A percentile compares a stretch with the other conserved stretches of the same genome.
These are phyloP conservation scores for Tolmerus cingulatus DNA, from an alignment of 2,888 invertebrate genomes.

Conservation along the genomic window DNA sequence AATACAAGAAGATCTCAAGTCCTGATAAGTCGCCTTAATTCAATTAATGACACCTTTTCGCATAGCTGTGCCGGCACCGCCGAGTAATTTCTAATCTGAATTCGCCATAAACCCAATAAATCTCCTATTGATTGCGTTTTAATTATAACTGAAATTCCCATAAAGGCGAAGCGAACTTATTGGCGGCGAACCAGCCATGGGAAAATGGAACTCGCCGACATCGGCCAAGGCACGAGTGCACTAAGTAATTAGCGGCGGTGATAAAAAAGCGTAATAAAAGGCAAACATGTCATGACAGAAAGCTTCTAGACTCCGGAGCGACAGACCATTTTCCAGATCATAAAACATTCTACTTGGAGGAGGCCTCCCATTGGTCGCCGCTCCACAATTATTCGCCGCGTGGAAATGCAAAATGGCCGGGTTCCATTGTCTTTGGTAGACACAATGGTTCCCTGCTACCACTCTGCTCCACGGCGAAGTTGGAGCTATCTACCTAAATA, in stretches of 20 bases:
- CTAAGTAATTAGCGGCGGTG: conserved; percentile 17
- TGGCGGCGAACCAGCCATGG: not conserved
- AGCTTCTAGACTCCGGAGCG: conserved; percentile 27
- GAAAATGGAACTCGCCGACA: not conserved
- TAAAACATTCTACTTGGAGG: conserved; percentile 15
- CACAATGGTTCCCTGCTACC: not conserved
- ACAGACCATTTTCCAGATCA: conserved; percentile 32
- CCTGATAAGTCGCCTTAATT: not conserved
- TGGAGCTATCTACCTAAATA: not conserved
- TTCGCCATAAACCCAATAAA: conserved; percentile 22
- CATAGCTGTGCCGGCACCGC: not conserved
- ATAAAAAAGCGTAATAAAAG: conserved; percentile 36
- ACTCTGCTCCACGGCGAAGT: not conserved
- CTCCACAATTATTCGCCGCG: not conserved
- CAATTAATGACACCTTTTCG: not conserved
- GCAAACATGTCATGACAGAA: conserved; percentile 34
- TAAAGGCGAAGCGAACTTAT: conserved; percentile 4
- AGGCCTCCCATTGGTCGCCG: conserved; percentile 17
- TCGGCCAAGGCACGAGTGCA: conserved; percentile 6
- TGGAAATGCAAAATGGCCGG: conserved; percentile 34
- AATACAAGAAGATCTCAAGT: not conserved
- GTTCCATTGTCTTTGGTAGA: conserved; percentile 17
- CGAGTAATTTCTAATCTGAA: conserved; percentile 6
- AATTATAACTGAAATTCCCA: conserved; percentile 28
- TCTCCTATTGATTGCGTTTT: conserved; percentile 34